phyloP scores from a whole-genome alignment of 2,888 invertebrate species.

The Drosophila algonquin region DNA sequence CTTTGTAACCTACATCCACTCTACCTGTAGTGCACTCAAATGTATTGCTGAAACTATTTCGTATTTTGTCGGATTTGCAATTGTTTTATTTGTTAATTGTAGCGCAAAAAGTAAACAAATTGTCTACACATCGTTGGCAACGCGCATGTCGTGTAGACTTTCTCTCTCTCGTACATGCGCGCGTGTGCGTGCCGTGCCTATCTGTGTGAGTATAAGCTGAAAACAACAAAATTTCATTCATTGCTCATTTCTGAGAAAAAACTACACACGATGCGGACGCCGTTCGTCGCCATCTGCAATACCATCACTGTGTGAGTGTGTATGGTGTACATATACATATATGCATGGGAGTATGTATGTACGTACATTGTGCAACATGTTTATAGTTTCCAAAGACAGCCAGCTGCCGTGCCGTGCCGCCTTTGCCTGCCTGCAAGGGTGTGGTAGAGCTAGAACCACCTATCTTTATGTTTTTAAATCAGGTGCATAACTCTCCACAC shows the following conservation, averaged over 20 bases:
- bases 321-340: constrained; percentile 16
- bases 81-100: constrained; percentile 48
- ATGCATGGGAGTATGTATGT: constrained; percentile 10
- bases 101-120: constrained; percentile 68
- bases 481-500: constrained; percentile 6
- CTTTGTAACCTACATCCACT: constrained; percentile 27
- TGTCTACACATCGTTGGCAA: constrained; percentile 57
- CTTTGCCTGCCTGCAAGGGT: neutral
- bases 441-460: neutral
- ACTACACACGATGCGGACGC: constrained; percentile 53
- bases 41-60: constrained; percentile 39
- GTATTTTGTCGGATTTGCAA: constrained; percentile 15
- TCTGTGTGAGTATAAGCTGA: constrained; percentile 50
- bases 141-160: constrained; percentile 66
- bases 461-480: neutral
- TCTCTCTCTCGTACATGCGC: constrained; percentile 71
- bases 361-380: constrained; percentile 31
- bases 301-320: constrained; percentile 31
- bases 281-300: constrained; percentile 60
- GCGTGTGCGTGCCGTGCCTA: constrained; percentile 22
- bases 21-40: constrained; percentile 41
- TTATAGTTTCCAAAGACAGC: constrained; percentile 1
- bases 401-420: neutral
- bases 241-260: constrained; percentile 75
- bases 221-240: constrained; percentile 80